Conservation (phyloP, 2,797 vertebrate genomes). For the Coendou prehensilis region DNA sequence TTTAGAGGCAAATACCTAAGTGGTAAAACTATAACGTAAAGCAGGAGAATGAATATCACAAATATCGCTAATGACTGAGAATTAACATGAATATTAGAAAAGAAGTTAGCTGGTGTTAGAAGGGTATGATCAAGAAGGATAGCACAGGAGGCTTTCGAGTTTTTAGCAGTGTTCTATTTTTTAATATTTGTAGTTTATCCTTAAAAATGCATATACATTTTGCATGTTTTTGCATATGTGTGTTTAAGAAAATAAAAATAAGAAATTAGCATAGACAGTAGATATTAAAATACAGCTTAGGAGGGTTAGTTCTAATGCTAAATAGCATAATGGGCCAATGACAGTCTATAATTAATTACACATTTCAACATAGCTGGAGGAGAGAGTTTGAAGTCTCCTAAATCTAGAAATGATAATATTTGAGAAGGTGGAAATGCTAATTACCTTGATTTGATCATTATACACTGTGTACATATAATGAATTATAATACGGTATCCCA, state of each 20-base stretch:
- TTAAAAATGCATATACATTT: conserved; percentile 15
- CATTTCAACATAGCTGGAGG: not conserved
- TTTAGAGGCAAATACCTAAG: not conserved
- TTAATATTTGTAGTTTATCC: not conserved
- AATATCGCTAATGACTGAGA: not conserved
- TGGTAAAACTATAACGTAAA: not conserved
- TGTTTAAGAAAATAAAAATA: not conserved
- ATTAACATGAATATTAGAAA: not conserved
- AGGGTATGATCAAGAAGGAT: no score
- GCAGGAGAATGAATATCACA: not conserved
- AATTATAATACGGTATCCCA: not conserved
- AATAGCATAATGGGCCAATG: not conserved
- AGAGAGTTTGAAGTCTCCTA: not conserved
- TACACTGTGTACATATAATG: not conserved
- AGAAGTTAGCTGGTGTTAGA: not conserved
- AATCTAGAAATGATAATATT: not conserved
- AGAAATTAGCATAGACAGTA: not conserved
- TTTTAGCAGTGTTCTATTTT: not conserved
- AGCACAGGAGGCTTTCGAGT: not conserved
- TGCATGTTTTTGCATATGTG: not conserved
- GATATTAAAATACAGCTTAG: not conserved
- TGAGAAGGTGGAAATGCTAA: not conserved
- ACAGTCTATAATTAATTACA: not conserved
- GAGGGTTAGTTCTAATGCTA: not conserved
- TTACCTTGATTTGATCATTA: not conserved